A percentile compares a stretch with the other conserved stretches of the same genome.
Evolutionary conservation across 92 coral and sea anemone genomes (phyloP).

Genomic region (Pocillopora grandis): DNA sequence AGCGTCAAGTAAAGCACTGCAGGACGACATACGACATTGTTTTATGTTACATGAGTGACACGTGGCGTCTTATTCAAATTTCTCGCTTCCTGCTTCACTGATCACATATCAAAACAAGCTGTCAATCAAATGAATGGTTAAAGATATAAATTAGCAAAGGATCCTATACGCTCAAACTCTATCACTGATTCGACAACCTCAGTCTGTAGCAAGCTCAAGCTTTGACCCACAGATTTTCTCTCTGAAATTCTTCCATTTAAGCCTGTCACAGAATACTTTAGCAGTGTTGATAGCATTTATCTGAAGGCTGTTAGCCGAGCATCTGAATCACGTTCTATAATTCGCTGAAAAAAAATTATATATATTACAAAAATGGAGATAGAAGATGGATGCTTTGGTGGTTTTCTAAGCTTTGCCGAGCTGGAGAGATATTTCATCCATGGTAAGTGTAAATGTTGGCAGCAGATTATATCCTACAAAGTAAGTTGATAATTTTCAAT

Average conservation of each 20-base stretch:
- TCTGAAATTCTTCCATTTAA: background rate
- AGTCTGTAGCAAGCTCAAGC: conserved; percentile 4
- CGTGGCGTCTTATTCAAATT: conserved; percentile 28
- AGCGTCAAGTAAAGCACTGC: conserved; percentile 8
- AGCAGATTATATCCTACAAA: too few species aligned
- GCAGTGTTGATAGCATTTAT: conserved; percentile 9
- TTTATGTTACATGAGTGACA: conserved; percentile 18
- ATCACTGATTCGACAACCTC: background rate
- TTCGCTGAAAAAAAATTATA: background rate
- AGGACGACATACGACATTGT: conserved; percentile 6
- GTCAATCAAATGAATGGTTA: conserved; percentile 34
- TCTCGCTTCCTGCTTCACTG: conserved; percentile 34
- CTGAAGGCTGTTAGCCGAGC: conserved; percentile 43
- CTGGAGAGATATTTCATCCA: conserved; percentile 41
- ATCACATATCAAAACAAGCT: conserved; percentile 27
- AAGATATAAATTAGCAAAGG: conserved; percentile 20
- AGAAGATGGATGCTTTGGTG: conserved; percentile 42
- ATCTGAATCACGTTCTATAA: conserved; percentile 34
- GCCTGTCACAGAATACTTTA: background rate
- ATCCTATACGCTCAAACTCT: background rate
- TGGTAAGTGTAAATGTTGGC: conserved; percentile 13
- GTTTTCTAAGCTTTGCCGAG: conserved; percentile 42
- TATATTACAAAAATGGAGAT: conserved; percentile 17
- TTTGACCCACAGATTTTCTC: background rate
- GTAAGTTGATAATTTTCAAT: too few species aligned